These are phyloP conservation scores for Peromyscus eremicus DNA, from an alignment of 2,797 vertebrate species.

Conservation along the genomic window DNA sequence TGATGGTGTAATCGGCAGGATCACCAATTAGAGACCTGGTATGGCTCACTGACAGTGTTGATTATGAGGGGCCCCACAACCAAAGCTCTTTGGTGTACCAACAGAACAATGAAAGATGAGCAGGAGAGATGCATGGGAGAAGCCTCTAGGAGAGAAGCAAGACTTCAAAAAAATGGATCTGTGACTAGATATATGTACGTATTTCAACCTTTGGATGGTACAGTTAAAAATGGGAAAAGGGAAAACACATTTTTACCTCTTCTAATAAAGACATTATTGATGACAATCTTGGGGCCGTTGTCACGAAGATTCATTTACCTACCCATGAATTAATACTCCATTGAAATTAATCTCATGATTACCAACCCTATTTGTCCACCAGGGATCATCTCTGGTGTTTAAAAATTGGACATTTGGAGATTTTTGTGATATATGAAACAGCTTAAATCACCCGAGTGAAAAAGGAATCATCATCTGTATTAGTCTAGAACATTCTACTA, in stretches of 20 bases:
- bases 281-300: not conserved
- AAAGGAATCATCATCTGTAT: not conserved
- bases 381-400: conserved; percentile 2
- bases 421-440: not conserved
- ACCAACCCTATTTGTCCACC: conserved; percentile 7
- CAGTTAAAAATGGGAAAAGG: not conserved
- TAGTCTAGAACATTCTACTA: not conserved
- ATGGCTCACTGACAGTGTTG: not conserved
- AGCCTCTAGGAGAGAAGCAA: not conserved
- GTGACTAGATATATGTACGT: not conserved
- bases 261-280: conserved; percentile 2
- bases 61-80: not conserved
- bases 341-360: conserved; percentile 47
- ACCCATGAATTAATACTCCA: not conserved
- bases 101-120: not conserved
- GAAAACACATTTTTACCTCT: not conserved
- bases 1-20: not conserved
- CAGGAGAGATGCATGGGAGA: too few species aligned
- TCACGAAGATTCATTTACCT: conserved; percentile 2
- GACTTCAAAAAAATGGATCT: not conserved
- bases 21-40: not conserved
- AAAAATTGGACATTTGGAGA: not conserved
- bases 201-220: not conserved
- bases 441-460: not conserved
- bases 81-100: not conserved